Conservation (phyloP, 2,797 vertebrate species). For the Neosilurus mollespiculum region DNA sequence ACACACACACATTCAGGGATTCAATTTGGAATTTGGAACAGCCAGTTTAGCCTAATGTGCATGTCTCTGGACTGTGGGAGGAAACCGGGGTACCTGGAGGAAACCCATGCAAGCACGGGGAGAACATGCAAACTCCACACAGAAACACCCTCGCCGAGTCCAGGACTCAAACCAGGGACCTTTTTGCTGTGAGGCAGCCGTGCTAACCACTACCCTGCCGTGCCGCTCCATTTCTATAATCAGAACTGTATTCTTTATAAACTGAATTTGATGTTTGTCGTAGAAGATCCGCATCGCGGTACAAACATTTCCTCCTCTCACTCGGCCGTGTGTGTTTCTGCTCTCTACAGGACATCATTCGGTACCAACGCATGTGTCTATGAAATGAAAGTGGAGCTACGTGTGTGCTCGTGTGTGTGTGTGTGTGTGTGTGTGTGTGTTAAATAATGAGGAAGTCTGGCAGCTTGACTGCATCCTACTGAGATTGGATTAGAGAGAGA, state of each 20-base stretch:
- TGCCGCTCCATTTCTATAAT: no score
- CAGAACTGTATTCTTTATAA: neutral
- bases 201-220: no score
- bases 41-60: no score
- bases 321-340: neutral
- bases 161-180: no score
- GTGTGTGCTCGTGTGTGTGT: conserved; percentile 14
- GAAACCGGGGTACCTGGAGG: no score
- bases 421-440: conserved; percentile 1
- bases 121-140: no score
- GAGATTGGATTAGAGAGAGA: conserved; percentile 27
- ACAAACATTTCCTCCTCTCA: neutral
- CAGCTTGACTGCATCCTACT: conserved; percentile 24
- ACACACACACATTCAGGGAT: no score
- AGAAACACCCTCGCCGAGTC: no score
- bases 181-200: no score
- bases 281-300: neutral
- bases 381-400: neutral
- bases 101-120: no score
- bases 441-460: conserved; percentile 37
- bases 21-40: no score
- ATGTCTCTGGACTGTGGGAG: no score
- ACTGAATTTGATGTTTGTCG: neutral
- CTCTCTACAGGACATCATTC: neutral
- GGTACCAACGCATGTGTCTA: neutral